phyloP scores from a whole-genome alignment of 2,888 invertebrate species.

The Hirtodrosophila histrioides region DNA sequence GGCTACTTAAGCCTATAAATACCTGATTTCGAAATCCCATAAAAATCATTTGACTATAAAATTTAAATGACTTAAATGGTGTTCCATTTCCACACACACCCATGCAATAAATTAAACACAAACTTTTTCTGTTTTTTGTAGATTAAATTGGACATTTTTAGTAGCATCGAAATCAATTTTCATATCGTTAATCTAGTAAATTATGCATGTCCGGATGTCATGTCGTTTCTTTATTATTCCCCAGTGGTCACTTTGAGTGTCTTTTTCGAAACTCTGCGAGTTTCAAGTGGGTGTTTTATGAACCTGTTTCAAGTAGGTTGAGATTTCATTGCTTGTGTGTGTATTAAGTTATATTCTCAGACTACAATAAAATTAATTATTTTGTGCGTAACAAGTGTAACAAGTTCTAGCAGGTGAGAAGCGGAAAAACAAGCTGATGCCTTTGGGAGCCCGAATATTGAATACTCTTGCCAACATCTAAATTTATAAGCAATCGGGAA shows the following conservation, averaged over 20 bases:
- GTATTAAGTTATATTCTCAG: slow-evolving; percentile 8
- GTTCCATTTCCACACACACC: slow-evolving; percentile 58
- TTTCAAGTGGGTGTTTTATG: slow-evolving; percentile 40
- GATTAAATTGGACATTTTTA: slow-evolving; percentile 78
- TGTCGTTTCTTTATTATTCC: slow-evolving; percentile 54
- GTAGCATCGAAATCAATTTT: slow-evolving; percentile 82
- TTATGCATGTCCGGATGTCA: slow-evolving; percentile 78
- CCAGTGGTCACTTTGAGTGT: slow-evolving; percentile 30
- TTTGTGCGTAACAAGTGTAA: slow-evolving; percentile 7
- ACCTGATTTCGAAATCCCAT: slow-evolving; percentile 53
- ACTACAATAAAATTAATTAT: slow-evolving; percentile 13
- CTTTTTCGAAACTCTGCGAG: neutral
- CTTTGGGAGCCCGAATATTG: neutral
- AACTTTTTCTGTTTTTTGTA: slow-evolving; percentile 38
- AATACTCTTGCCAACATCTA: too few relatives aligned
- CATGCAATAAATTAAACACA: slow-evolving; percentile 53
- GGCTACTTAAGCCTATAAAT: slow-evolving; percentile 55
- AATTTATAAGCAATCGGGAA: too few relatives aligned
- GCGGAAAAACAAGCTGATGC: neutral
- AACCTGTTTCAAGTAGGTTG: slow-evolving; percentile 35
- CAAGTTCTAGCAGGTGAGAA: slow-evolving; percentile 12
- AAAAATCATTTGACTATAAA: slow-evolving; percentile 73
- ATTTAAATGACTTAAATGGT: slow-evolving; percentile 76
- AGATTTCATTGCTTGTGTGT: slow-evolving; percentile 12
- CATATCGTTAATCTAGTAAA: slow-evolving; percentile 82